Conservation (phyloP, 2,113 vertebrate genomes). For the Arenaria interpres region DNA sequence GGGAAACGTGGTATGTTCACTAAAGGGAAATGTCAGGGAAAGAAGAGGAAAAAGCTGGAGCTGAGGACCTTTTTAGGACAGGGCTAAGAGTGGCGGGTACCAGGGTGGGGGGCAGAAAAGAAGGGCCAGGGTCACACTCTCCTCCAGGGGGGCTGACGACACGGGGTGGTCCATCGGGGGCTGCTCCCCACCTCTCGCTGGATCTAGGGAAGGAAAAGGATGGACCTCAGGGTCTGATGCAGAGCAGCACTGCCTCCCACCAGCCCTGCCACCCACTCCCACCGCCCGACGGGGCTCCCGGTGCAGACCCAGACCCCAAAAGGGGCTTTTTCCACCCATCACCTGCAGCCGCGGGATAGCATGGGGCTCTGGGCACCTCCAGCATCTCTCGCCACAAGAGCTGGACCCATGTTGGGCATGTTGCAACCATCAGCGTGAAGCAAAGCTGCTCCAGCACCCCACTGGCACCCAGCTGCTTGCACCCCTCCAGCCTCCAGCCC, state of each 20-base stretch:
- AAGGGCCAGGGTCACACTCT: neutral
- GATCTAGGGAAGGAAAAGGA: neutral
- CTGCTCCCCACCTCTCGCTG: neutral
- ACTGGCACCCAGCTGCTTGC: neutral
- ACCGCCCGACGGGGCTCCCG: rapidly evolving
- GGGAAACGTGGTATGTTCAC: rapidly evolving
- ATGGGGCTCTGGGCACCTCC: neutral
- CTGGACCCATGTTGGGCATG: rapidly evolving
- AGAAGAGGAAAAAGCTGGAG: neutral
- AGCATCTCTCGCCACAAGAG: neutral
- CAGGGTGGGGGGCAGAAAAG: neutral
- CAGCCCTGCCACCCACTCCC: neutral
- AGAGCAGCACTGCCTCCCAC: neutral
- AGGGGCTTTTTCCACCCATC: rapidly evolving
- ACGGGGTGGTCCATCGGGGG: rapidly evolving
- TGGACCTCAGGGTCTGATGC: neutral
- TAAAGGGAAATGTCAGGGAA: neutral
- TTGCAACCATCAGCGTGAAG: neutral
- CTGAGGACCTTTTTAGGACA: neutral
- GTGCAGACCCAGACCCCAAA: neutral
- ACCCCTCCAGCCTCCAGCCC: neutral
- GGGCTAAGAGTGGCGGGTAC: rapidly evolving
- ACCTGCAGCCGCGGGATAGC: neutral
- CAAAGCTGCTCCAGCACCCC: neutral
- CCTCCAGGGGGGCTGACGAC: neutral